Percentiles rank a stretch among this genome's conserved stretches.
These are phyloP conservation scores for Macropus fuliginosus DNA, from an alignment of 2,797 vertebrate species.

Conservation along the genomic window DNA sequence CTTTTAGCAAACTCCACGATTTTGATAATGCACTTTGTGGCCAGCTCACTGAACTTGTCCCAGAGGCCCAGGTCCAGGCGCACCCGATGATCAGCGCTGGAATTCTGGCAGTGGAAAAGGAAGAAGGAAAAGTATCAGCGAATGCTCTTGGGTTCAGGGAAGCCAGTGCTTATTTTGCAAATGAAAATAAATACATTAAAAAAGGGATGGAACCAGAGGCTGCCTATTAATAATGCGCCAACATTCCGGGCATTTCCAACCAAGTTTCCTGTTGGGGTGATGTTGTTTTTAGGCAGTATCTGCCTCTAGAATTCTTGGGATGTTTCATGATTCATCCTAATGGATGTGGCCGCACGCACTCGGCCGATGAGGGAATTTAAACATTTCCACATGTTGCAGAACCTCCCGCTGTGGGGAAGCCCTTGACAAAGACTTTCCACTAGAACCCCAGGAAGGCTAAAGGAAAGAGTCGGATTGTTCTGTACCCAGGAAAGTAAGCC, in stretches of 20 bases:
- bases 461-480: not conserved
- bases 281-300: slow-evolving; percentile 69
- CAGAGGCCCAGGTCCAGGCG: slow-evolving; percentile 95
- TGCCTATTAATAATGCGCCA: not conserved
- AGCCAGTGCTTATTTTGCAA: slow-evolving; percentile 34
- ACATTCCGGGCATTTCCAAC: slow-evolving; percentile 64
- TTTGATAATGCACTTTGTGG: slow-evolving; percentile 99
- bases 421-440: slow-evolving; percentile 67
- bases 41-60: slow-evolving; percentile 98
- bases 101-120: slow-evolving; percentile 86
- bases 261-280: slow-evolving; percentile 58
- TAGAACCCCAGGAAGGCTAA: slow-evolving; percentile 63
- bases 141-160: slow-evolving; percentile 42
- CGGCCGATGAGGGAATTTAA: slow-evolving; percentile 75
- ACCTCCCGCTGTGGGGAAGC: slow-evolving; percentile 66
- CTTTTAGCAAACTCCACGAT: slow-evolving; percentile 97
- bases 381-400: slow-evolving; percentile 75
- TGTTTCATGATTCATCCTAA: slow-evolving; percentile 69
- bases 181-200: slow-evolving; percentile 30
- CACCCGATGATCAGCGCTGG: slow-evolving; percentile 94
- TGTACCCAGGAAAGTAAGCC: not conserved
- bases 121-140: not conserved
- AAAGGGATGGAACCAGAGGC: slow-evolving; percentile 46
- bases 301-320: slow-evolving; percentile 73
- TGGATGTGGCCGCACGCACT: slow-evolving; percentile 65